These are phyloP conservation scores for Gymnopithys bicolor DNA, from an alignment of 2,797 vertebrate genomes.

Conservation along the genomic window DNA sequence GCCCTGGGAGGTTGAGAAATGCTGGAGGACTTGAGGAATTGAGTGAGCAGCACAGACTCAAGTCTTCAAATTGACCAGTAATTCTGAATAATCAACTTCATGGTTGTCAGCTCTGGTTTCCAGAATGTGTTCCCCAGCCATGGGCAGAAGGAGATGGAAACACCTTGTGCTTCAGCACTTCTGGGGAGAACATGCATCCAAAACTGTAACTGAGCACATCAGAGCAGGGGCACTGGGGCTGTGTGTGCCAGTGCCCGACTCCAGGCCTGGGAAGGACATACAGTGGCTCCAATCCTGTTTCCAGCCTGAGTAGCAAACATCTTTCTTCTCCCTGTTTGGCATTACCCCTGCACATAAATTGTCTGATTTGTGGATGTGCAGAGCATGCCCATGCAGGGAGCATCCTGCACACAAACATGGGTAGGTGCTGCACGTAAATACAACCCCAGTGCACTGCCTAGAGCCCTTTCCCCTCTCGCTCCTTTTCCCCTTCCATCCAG, in stretches of 20 bases:
- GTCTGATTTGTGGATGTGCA: not conserved
- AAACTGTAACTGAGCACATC: not conserved
- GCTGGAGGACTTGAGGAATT: not conserved
- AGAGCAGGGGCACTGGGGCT: not conserved
- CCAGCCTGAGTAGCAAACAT: not conserved
- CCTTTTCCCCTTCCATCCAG: not conserved
- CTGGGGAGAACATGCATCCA: not conserved
- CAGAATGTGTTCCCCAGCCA: not conserved
- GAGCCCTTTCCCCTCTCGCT: not conserved
- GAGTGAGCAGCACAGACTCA: not conserved
- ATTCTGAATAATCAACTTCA: constrained; percentile 33
- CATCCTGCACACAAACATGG: accelerated
- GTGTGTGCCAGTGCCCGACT: not conserved
- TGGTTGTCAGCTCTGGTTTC: not conserved
- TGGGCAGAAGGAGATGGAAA: not conserved
- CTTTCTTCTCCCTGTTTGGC: not conserved
- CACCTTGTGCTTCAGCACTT: not conserved
- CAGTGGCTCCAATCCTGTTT: not conserved
- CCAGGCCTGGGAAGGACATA: accelerated
- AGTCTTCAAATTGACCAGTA: constrained; percentile 18
- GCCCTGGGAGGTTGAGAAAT: not conserved
- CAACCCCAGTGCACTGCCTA: not conserved
- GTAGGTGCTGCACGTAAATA: not conserved
- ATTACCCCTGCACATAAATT: not conserved
- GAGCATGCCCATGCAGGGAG: accelerated